A percentile compares a stretch with the other conserved stretches of the same genome.
These are phyloP conservation scores for Ceriagrion tenellum DNA, from an alignment of 2,888 invertebrate species.

Conservation along the genomic window DNA sequence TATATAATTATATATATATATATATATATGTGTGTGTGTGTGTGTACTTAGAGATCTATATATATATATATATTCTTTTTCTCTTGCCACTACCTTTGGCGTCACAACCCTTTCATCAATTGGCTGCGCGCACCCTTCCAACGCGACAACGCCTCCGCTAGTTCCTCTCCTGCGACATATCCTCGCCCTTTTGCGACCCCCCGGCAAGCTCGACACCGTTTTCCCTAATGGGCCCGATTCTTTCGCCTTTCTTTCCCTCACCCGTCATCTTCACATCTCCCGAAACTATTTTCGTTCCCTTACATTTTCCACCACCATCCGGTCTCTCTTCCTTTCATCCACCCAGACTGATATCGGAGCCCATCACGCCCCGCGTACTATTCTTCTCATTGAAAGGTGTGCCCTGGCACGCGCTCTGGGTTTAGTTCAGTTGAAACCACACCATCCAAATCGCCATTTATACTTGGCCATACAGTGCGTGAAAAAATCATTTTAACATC, in stretches of 20 bases:
- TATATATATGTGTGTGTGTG: too few species aligned
- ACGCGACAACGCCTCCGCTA: too few species aligned
- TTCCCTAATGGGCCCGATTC: neutral
- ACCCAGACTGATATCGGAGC: neutral
- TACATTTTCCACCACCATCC: too few species aligned
- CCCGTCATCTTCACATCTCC: neutral
- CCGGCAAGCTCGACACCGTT: neutral
- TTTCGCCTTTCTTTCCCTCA: neutral
- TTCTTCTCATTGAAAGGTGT: neutral
- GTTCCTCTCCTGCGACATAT: neutral
- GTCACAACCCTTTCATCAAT: neutral
- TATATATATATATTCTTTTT: neutral
- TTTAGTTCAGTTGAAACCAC: neutral
- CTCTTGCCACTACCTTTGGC: neutral
- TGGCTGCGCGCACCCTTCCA: too few species aligned
- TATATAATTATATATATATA: neutral
- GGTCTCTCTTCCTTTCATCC: neutral
- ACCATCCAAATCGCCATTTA: neutral
- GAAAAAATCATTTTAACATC: too few species aligned
- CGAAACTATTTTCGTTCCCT: neutral
- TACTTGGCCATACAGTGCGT: too few species aligned
- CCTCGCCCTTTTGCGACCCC: neutral
- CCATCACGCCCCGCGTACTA: neutral
- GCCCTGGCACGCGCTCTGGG: neutral
- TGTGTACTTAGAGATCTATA: too few species aligned